A percentile compares a stretch with the other conserved stretches of the same genome.
These are phyloP conservation scores for Cylloceria caligata DNA, from an alignment of 2,888 invertebrate genomes.

Conservation along the genomic window DNA sequence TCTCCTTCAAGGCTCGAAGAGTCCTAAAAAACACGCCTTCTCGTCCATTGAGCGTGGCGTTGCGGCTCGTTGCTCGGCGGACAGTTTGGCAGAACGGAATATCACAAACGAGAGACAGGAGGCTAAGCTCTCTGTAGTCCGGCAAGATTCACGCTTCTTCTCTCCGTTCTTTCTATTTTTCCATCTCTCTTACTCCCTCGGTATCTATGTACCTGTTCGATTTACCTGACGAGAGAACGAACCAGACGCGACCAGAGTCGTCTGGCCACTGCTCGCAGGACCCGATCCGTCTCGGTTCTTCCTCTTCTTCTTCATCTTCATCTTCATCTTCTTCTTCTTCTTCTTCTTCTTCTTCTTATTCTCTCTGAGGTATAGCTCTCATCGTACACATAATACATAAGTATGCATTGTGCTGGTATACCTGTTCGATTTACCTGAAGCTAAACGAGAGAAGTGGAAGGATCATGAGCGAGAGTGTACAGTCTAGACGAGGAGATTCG, in stretches of 20 bases:
- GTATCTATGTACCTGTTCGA: conserved; percentile 69
- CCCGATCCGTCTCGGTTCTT: conserved; percentile 53
- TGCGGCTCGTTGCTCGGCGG: conserved; percentile 64
- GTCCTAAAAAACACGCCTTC: conserved; percentile 64
- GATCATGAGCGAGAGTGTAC: conserved; percentile 37
- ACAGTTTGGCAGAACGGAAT: conserved; percentile 66
- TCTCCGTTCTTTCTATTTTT: conserved; percentile 36
- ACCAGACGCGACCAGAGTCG: conserved; percentile 41
- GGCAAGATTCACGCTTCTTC: conserved; percentile 39
- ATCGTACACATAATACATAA: conserved; percentile 14
- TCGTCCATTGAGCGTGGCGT: conserved; percentile 62
- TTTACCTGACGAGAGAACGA: conserved; percentile 63
- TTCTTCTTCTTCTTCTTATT: conserved; percentile 63
- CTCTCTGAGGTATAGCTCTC: conserved; percentile 21
- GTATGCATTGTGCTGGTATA: conserved; percentile 55
- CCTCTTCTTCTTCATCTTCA: conserved; percentile 49
- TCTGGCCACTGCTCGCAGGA: conserved; percentile 35
- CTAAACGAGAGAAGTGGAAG: conserved; percentile 35
- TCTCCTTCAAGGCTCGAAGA: conserved; percentile 9
- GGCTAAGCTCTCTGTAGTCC: conserved; percentile 45
- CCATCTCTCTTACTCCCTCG: conserved; percentile 63
- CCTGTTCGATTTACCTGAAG: conserved; percentile 64
- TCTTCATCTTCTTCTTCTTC: conserved; percentile 44
- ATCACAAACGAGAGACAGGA: conserved; percentile 48
- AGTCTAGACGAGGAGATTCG: conserved; percentile 60